Percentiles rank a stretch among this genome's conserved stretches.
Evolutionary conservation across 1,140 invertebrate genomes (phyloP).

Genomic region (Drosophila neocordata): DNA sequence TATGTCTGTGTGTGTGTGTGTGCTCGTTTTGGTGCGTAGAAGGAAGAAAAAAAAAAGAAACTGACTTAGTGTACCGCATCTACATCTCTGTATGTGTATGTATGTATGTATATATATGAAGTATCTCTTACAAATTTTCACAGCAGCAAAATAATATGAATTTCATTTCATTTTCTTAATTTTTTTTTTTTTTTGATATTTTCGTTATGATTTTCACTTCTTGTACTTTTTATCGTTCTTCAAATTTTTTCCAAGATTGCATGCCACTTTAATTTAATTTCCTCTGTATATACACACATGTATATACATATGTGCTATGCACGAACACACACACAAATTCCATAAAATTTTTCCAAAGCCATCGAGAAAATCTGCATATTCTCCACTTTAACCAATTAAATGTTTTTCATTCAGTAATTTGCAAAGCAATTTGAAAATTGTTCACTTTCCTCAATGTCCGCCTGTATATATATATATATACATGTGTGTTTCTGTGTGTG

Average conservation of each 20-base stretch:
- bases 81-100: conserved; percentile 30
- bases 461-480: not conserved
- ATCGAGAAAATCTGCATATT: conserved; percentile 11
- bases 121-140: conserved; percentile 48
- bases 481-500: conserved; percentile 10
- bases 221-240: not conserved
- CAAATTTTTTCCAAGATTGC: not conserved
- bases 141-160: conserved; percentile 25
- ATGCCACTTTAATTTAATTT: conserved; percentile 63
- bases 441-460: conserved; percentile 58
- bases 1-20: conserved; percentile 38
- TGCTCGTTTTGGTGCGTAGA: conserved; percentile 9
- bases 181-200: not conserved
- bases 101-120: conserved; percentile 36
- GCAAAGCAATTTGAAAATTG: conserved; percentile 59
- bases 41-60: conserved; percentile 41
- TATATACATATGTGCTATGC: not conserved
- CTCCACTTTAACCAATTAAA: not conserved
- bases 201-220: conserved; percentile 14
- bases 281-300: conserved; percentile 32
- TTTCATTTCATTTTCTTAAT: conserved; percentile 15
- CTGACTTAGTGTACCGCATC: conserved; percentile 55
- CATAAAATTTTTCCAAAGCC: conserved; percentile 31
- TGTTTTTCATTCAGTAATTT: conserved; percentile 49
- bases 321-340: conserved; percentile 33